Conservation (phyloP, 2,888 invertebrate genomes). For the Polymixis flavicincta region DNA sequence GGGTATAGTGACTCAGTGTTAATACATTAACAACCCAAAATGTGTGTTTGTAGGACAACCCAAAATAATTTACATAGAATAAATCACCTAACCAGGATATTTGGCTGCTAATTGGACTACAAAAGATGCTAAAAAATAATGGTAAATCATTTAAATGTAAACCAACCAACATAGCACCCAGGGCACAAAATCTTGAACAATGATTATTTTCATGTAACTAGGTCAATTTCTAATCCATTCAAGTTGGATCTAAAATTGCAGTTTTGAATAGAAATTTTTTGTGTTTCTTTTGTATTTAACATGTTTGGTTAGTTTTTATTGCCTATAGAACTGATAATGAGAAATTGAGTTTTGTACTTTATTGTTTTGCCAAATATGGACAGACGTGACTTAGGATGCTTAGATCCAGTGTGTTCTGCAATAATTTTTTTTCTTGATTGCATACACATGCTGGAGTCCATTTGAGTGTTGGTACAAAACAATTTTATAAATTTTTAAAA, state of each 20-base stretch:
- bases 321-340: constrained; percentile 54
- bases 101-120: constrained; percentile 3
- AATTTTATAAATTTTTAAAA: neutral
- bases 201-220: constrained; percentile 74
- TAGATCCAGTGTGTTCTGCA: neutral
- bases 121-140: constrained; percentile 5
- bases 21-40: neutral
- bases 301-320: constrained; percentile 46
- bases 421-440: neutral
- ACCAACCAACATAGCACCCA: constrained; percentile 35
- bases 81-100: constrained; percentile 7
- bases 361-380: neutral
- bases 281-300: constrained; percentile 34
- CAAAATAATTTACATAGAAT: constrained; percentile 24
- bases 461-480: neutral
- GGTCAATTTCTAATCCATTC: constrained; percentile 83
- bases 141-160: constrained; percentile 29
- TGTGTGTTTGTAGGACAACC: constrained; percentile 15
- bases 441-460: neutral
- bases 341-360: constrained; percentile 18
- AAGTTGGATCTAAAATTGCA: constrained; percentile 68
- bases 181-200: constrained; percentile 71
- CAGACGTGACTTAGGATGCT: neutral
- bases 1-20: constrained; percentile 10
- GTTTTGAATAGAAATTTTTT: constrained; percentile 54